Base-by-base conservation (phyloP, 2,113 vertebrate genomes). In the Myotis davidii region DNA sequence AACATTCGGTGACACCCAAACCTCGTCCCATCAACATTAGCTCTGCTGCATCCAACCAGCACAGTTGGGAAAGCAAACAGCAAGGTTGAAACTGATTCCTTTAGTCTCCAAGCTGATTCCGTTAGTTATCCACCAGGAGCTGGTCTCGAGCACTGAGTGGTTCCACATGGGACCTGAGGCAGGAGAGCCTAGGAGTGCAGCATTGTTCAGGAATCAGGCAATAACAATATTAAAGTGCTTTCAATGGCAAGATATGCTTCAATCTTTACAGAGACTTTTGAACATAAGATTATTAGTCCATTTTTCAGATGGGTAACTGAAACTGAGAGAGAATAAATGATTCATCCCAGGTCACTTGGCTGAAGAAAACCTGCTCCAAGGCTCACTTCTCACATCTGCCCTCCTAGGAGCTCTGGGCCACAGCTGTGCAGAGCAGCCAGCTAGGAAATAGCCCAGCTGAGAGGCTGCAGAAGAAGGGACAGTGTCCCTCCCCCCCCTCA, bases 1-100 rank as follows among this genome's bases (percentile, higher is more conserved):
- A 92, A 72, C 56, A 81, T 70, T 74, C 69, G 87, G 89, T 72
- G 85, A 54, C 91, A 92, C 92, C 45, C 25, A 82, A 64, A 25
- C 59, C 70, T 39, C 59, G 42, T 69, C 23, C 59, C 37, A 12
- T 81, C 82, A 61, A 4, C 2, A 0, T 39, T 10, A 72, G 59
- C 82, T 52, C 59, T 4, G 11, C 52, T 14, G 16, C 27, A 69
- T 61, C 64, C 76, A 85, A 5, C 59, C 34, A 48, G 67, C 73
- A 69, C 29, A 21, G 32, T 13, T 9, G 2, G 50, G 50, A 91
- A 65, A 78, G 48, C 93, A 91, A 25, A 69, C 25, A 1, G 14
- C 7, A 27, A 81, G 16, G 16, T 14, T 13, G 23, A 52, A 12
- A 39, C 14, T 3, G 23, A 8, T 18, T 81, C 56, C 69, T 29